Evolutionary conservation across 1,140 invertebrate species (phyloP).

Genomic region (Nasonia longicornis): DNA sequence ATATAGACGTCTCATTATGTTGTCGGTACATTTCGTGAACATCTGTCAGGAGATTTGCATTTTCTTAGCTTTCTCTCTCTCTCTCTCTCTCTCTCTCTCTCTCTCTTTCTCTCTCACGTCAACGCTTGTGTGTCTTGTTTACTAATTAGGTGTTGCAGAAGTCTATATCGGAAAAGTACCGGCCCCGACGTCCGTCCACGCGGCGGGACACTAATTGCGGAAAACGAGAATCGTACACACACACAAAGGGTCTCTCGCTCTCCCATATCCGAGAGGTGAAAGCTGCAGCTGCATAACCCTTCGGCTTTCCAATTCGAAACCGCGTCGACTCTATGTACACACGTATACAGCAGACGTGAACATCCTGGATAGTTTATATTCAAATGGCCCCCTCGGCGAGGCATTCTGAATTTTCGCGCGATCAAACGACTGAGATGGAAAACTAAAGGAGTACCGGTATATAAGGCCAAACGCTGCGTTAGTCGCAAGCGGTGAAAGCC

Average conservation of each 20-base stretch:
- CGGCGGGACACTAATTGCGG: not conserved
- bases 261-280: not conserved
- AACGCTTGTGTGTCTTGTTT: not conserved
- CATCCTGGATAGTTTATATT: constrained; percentile 32
- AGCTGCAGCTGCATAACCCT: constrained; percentile 18
- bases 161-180: not conserved
- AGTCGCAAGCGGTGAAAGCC: constrained; percentile 23
- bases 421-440: not conserved
- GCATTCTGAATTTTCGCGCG: constrained; percentile 38
- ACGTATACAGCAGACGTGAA: not conserved
- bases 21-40: not conserved
- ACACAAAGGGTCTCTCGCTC: constrained; percentile 17
- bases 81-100: too few species aligned
- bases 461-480: not conserved
- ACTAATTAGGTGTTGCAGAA: not conserved
- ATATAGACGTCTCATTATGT: not conserved
- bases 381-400: constrained; percentile 19
- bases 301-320: constrained; percentile 36
- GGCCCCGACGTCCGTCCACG: too few species aligned
- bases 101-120: not conserved
- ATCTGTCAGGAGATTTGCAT: not conserved
- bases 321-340: not conserved
- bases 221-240: not conserved
- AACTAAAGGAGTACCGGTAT: not conserved
- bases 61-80: not conserved